A percentile compares a stretch with the other conserved stretches of the same genome.
These are phyloP conservation scores for Rhyacophila evoluta DNA, from an alignment of 2,888 invertebrate species.

Conservation along the genomic window DNA sequence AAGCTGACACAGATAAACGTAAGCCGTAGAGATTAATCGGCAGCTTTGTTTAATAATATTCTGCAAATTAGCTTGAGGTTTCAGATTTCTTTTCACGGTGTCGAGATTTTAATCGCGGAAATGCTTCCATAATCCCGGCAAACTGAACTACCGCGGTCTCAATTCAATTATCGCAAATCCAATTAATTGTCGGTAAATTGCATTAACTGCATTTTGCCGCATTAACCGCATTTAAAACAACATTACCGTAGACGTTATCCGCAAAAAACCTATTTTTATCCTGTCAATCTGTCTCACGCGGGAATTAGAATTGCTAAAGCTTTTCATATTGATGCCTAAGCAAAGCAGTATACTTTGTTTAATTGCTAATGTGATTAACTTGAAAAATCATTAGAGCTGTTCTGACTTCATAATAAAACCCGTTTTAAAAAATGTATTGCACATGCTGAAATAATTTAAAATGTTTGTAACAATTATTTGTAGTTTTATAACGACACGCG, in stretches of 20 bases:
- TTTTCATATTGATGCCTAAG: background rate
- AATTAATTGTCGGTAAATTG: constrained; percentile 53
- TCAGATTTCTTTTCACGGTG: background rate
- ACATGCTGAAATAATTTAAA: no score
- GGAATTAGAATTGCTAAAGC: constrained; percentile 9
- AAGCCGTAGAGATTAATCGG: no score
- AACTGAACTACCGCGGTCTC: constrained; percentile 28
- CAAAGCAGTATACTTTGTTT: background rate
- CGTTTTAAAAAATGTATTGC: no score
- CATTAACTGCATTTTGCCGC: constrained; percentile 47
- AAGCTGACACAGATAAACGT: no score
- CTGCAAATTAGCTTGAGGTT: background rate
- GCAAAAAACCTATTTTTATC: background rate
- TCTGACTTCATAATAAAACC: no score
- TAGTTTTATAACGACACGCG: no score
- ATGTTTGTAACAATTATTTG: no score
- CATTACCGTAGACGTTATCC: background rate
- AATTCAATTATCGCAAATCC: constrained; percentile 46
- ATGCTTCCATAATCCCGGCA: constrained; percentile 34
- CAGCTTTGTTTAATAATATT: no score
- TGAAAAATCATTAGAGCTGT: background rate
- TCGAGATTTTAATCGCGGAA: constrained; percentile 27
- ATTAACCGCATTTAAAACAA: constrained; percentile 16
- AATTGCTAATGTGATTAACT: background rate
- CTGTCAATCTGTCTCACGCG: constrained; percentile 23